Percentiles rank a stretch among this genome's conserved stretches.
phyloP scores from a whole-genome alignment of 2,888 invertebrate genomes.

The Tortrix viridana region DNA sequence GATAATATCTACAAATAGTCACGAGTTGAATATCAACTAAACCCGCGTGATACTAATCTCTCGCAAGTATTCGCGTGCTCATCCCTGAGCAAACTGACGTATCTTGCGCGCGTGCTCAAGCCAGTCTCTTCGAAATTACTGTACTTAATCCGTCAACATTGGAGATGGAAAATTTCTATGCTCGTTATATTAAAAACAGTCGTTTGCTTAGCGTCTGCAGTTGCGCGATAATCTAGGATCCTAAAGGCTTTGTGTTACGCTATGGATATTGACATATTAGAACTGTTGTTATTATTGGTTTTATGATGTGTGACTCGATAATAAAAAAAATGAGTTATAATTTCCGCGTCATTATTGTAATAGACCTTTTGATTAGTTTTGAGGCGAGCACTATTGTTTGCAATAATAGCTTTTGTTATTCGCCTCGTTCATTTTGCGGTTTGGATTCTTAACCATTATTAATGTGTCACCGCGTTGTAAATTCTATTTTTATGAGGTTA shows the following conservation, averaged over 20 bases:
- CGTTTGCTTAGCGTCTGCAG: background rate
- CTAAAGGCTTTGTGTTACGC: background rate
- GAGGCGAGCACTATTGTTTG: background rate
- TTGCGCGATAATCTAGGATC: background rate
- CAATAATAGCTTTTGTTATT: background rate
- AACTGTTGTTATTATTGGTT: no score
- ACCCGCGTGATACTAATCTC: conserved; percentile 1
- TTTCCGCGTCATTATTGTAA: conserved; percentile 6
- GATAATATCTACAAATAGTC: background rate
- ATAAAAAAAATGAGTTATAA: background rate
- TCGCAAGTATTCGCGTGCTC: conserved; percentile 3
- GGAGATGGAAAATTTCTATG: background rate
- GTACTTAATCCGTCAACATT: conserved; percentile 5
- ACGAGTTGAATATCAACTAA: conserved; percentile 1
- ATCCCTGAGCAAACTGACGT: conserved; percentile 4
- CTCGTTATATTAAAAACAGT: background rate
- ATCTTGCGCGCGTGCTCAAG: conserved; percentile 1
- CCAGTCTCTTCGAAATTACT: conserved; percentile 6
- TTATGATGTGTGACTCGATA: background rate
- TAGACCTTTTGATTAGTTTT: conserved; percentile 2
- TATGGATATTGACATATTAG: no score
- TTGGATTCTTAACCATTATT: background rate
- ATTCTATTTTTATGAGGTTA: background rate
- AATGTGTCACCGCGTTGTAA: background rate
- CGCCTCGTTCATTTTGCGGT: background rate